Conservation (phyloP, 2,888 invertebrate genomes). For the Ophioninae sp. region DNA sequence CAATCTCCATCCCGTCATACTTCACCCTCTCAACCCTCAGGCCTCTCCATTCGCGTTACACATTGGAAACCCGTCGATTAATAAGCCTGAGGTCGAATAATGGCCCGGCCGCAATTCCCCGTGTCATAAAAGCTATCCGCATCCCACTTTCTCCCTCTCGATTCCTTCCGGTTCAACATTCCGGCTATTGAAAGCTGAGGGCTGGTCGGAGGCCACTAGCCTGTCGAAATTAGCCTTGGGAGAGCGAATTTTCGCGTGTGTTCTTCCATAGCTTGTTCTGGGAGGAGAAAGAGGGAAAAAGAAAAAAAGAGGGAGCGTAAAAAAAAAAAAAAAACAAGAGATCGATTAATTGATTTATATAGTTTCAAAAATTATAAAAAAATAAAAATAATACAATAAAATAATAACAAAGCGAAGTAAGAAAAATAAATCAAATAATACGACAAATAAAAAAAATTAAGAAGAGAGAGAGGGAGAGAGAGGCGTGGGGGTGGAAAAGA, state of each 20-base stretch:
- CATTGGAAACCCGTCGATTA: constrained; percentile 56
- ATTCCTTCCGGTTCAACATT: constrained; percentile 31
- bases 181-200: neutral
- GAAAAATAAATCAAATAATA: too few species aligned
- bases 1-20: neutral
- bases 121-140: constrained; percentile 60
- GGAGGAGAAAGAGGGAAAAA: neutral
- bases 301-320: too few species aligned
- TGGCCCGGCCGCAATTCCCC: constrained; percentile 57
- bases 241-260: constrained; percentile 36
- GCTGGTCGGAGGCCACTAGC: neutral
- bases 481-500: too few species aligned
- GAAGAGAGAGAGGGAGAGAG: too few species aligned
- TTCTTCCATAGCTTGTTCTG: neutral
- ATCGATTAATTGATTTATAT: neutral
- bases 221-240: constrained; percentile 56
- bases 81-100: constrained; percentile 64
- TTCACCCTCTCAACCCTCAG: constrained; percentile 9
- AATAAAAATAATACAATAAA: too few species aligned
- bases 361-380: neutral
- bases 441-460: too few species aligned
- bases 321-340: neutral
- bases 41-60: constrained; percentile 9
- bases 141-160: constrained; percentile 4
- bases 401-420: too few species aligned